Evolutionary conservation across 2,113 vertebrate genomes (phyloP).

Genomic region (Setophaga petechia): DNA sequence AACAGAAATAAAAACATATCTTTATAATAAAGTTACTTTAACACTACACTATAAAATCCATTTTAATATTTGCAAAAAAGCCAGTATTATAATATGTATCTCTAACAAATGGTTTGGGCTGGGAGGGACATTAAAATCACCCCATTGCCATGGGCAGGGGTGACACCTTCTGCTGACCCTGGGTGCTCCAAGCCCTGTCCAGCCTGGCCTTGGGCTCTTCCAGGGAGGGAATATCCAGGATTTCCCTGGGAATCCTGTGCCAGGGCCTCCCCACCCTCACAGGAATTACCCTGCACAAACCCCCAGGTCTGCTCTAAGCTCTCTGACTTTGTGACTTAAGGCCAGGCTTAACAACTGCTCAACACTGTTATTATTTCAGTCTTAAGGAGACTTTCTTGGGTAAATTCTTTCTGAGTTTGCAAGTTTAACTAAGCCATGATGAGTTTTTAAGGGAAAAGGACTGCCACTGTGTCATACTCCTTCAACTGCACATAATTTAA

Average conservation of each 20-base stretch:
- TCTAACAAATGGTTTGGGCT: background rate
- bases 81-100: too few species aligned
- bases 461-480: slow-evolving; percentile 9
- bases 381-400: slow-evolving; percentile 40
- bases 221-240: background rate
- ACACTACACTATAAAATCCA: too few species aligned
- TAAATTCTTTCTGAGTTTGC: slow-evolving; percentile 40
- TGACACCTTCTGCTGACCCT: background rate
- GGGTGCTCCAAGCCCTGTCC: background rate
- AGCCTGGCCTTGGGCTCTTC: background rate
- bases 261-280: background rate
- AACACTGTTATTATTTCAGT: slow-evolving; percentile 41
- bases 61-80: too few species aligned
- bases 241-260: background rate
- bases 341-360: slow-evolving; percentile 9
- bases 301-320: background rate
- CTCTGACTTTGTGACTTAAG: background rate
- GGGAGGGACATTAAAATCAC: background rate
- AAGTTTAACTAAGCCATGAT: slow-evolving; percentile 45
- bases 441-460: slow-evolving; percentile 48
- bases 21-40: background rate
- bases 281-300: background rate
- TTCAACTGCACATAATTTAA: slow-evolving; percentile 46
- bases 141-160: background rate
- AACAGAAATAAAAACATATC: too few species aligned